phyloP scores from a whole-genome alignment of 2,888 invertebrate genomes.

The Hypsopygia costalis region DNA sequence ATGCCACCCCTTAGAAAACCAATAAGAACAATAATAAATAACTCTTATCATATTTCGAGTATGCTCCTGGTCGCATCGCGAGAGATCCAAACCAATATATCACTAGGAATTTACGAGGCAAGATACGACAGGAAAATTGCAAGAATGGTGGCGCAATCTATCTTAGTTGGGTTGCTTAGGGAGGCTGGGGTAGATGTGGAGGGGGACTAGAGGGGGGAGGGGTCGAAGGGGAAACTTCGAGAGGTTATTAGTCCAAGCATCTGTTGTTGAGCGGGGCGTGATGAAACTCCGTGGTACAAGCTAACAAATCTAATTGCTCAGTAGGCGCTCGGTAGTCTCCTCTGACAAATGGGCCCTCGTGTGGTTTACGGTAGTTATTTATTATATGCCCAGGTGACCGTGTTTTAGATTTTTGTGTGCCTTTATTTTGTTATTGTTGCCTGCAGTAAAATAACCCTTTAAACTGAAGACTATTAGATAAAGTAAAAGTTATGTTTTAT shows the following conservation, averaged over 20 bases:
- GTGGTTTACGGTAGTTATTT: constrained; percentile 61
- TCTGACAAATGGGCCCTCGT: constrained; percentile 71
- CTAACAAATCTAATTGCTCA: constrained; percentile 80
- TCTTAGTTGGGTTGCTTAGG: constrained; percentile 86
- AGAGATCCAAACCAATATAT: constrained; percentile 86
- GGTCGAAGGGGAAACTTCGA: constrained; percentile 76
- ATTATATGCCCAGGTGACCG: constrained; percentile 66
- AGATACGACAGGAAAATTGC: constrained; percentile 96
- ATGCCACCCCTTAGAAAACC: constrained; percentile 69
- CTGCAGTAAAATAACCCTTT: background rate
- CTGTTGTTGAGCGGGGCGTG: constrained; percentile 81
- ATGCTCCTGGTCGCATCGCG: constrained; percentile 80
- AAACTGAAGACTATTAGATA: background rate
- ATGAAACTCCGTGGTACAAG: constrained; percentile 78
- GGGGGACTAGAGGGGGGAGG: constrained; percentile 39
- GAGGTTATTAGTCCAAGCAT: constrained; percentile 82
- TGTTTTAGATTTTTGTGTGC: constrained; percentile 21
- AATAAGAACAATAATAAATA: constrained; percentile 81
- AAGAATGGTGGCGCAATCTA: constrained; percentile 95
- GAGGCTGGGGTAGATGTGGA: constrained; percentile 59
- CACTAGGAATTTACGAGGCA: constrained; percentile 92
- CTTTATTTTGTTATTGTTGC: background rate
- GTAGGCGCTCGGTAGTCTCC: constrained; percentile 68
- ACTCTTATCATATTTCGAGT: constrained; percentile 81
- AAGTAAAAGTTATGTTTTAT: too few relatives aligned